Conservation (phyloP, 2,113 vertebrate genomes). For the Halcyon malimbica region DNA sequence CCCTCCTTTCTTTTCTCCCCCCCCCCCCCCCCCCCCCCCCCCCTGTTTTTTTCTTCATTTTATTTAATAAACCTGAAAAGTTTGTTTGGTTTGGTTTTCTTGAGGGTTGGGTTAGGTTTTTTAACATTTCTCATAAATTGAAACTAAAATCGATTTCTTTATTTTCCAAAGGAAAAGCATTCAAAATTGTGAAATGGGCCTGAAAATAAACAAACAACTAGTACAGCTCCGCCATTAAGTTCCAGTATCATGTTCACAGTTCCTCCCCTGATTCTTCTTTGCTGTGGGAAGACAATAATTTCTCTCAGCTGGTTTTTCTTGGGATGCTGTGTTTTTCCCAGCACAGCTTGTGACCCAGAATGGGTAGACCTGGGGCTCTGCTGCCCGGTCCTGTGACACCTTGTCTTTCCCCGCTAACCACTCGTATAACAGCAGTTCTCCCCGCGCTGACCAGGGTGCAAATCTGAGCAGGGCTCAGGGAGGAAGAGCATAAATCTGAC, state of each 20-base stretch:
- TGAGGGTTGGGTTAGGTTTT: background rate
- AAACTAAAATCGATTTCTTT: conserved; percentile 51
- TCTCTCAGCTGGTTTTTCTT: conserved; percentile 42
- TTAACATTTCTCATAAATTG: conserved; percentile 51
- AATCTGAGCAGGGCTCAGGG: background rate
- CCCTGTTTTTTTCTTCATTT: background rate
- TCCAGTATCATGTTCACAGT: conserved; percentile 30
- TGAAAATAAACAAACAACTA: conserved; percentile 59
- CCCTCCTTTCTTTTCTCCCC: background rate
- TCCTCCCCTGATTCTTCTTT: conserved; percentile 28
- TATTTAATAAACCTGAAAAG: conserved; percentile 33
- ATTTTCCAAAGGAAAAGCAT: conserved; percentile 47
- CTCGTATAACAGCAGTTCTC: background rate
- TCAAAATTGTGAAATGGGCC: conserved; percentile 52
- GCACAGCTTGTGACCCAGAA: background rate
- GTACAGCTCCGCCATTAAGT: background rate
- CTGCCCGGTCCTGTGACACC: background rate
- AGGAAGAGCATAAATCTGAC: background rate
- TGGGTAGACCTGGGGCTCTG: background rate
- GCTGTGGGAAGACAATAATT: conserved; percentile 55
- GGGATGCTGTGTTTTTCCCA: conserved; percentile 3
- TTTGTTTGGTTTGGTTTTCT: conserved; percentile 6
- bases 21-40: background rate
- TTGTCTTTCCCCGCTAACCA: background rate
- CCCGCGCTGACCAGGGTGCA: background rate